Evolutionary conservation across 2,888 invertebrate genomes (phyloP), one percentile per base, ranked within the genome.

Genomic region (Neoitamus cyanurus): DNA sequence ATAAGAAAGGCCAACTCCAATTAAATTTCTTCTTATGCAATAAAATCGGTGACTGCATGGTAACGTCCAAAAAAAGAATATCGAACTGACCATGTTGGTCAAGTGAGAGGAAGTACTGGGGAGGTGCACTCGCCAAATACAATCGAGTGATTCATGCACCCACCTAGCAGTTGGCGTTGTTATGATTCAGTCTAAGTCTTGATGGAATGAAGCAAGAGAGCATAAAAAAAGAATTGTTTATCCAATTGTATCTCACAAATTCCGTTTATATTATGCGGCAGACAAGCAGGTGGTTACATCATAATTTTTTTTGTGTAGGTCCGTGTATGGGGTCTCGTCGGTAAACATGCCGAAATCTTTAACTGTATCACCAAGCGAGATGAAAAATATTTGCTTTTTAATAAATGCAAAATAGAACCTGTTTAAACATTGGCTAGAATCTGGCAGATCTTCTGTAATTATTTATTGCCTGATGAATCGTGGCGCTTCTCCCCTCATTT

Each of bases 1-100:
- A 75, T 9, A 75, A 75, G 46, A 75, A 75, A 75, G 42, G 75
- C 42, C 75, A 75, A 13, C 37, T 42, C 37, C 42, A 75, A 75
- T 75, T 75, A 75, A 42, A 75, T 42, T 42, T 42, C 25, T 30
- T 75, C 37, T 75, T 75, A 42, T 13, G 42, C 42, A 75, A 75
- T 42, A 9, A 75, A 73, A 58, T 25, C 58, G 36, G 73, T 36
- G 36, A 73, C 34, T n/a, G 20, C 36, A 37, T 73, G 20, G 15
- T 36, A 20, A 15, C 73, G 73, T 25, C 75, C 28, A 25, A 75
- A 75, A 37, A 75, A 42, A 75, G 42, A 42, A 42, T 42, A 25
- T 75, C 28, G 28, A 42, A 75, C 42, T 25, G 15, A 25, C 20
- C 25, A 37, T 28, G 13, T 75, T 75, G 28, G 25, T n/a, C n/a